Evolutionary conservation across 2,888 invertebrate species (phyloP), one percentile per base, ranked within the genome.

Genomic region (Paralinhomoeus sp.): DNA sequence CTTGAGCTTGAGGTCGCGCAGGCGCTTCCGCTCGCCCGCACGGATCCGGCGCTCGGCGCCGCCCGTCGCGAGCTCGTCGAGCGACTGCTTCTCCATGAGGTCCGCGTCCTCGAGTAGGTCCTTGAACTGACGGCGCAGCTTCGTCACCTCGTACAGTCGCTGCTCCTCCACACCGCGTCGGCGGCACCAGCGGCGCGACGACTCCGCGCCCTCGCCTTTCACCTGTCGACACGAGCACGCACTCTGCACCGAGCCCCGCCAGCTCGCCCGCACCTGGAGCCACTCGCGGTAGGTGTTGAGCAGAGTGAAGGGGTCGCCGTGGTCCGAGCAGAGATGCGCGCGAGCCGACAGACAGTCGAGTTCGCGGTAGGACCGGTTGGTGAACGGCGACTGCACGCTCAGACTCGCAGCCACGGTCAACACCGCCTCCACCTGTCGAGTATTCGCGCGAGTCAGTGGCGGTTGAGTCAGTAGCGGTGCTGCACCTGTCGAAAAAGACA

Each of bases 131-230:
- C 77, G 73, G 33, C 85, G 73, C 7, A 97, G 68, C 67, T 93
- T 93, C 0, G 81, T 82, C 57, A 87, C 78, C 66, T 97, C 97
- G 59, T 91, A 97, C 57, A 97, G 78, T 22, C 97, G 69, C 63
- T 97, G 91, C 61, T 97, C 93, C 64, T 97, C 93, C 9, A 97
- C 70, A 0, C 87, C 89, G 45, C 85, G 70, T 45, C 79, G 72
- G 50, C 74, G 74, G 54, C 89, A 84, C 93, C 97, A 97, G 47
- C 75, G 74, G 38, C 76, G 71, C 0, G 64, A 62, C 15, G 44
- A 20, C 17, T 42, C 31, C 54, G 57, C 22, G 37, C 46, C 36
- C 45, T n/a, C n/a, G n/a, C n/a, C n/a, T n/a, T n/a, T n/a, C 49
- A 22, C 49, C n/a, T n/a, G n/a, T n/a, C n/a, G n/a, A n/a, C n/a